phyloP scores from a whole-genome alignment of 2,888 invertebrate genomes.

The Synergus gifuensis region DNA sequence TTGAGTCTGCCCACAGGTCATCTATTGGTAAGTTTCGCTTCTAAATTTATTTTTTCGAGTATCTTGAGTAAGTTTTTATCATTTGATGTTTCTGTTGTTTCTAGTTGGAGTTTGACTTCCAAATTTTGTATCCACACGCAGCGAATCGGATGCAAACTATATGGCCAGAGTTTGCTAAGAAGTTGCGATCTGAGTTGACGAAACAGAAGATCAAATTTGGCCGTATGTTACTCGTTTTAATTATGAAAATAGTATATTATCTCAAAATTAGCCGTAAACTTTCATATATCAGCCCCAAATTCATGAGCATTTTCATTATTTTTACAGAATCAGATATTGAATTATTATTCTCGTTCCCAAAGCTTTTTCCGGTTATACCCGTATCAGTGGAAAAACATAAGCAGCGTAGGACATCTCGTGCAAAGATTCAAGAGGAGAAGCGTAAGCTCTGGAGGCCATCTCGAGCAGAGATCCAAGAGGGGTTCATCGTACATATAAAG shows the following conservation, averaged over 20 bases:
- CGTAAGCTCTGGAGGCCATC: too few relatives aligned
- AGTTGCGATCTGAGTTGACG: background rate
- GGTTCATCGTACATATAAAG: constrained; percentile 1
- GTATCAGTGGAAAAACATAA: background rate
- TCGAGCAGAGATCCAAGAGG: background rate
- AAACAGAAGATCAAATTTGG: background rate
- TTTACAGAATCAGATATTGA: constrained; percentile 12
- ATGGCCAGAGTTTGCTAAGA: background rate
- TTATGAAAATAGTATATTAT: background rate
- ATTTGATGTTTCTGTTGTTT: background rate
- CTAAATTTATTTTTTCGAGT: background rate
- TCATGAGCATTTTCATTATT: background rate
- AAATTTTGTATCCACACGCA: background rate
- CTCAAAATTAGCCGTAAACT: background rate
- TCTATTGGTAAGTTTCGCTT: background rate
- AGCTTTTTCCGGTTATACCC: background rate
- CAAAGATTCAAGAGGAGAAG: background rate
- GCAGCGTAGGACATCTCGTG: background rate
- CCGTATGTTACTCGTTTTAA: background rate
- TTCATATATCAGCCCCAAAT: background rate
- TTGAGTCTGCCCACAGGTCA: background rate
- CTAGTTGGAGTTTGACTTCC: background rate
- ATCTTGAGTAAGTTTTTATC: background rate
- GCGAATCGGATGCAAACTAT: background rate
- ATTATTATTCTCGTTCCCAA: background rate